phyloP scores from a whole-genome alignment of 1,140 invertebrate genomes.

The Augochlora pura region DNA sequence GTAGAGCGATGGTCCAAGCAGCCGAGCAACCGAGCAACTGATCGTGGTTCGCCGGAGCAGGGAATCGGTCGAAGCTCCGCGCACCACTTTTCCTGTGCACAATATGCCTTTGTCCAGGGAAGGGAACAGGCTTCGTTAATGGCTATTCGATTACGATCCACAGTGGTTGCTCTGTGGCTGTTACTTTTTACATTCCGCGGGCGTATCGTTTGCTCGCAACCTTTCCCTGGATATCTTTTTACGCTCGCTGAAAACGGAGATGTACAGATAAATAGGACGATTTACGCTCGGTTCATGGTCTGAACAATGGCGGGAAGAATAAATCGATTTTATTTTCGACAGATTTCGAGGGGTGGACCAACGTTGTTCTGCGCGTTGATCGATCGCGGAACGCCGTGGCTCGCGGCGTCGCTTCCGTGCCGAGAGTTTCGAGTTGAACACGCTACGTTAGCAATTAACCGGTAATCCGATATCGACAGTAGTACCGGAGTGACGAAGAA shows the following conservation, averaged over 20 bases:
- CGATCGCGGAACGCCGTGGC: background rate
- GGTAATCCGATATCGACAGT: slow-evolving; percentile 54
- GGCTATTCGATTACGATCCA: slow-evolving; percentile 20
- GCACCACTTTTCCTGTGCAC: slow-evolving; percentile 16
- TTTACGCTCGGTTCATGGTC: background rate
- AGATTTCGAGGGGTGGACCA: too few relatives aligned
- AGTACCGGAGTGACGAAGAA: slow-evolving; percentile 20
- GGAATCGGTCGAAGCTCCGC: slow-evolving; percentile 33
- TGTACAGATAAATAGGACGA: background rate
- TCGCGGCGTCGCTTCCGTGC: background rate
- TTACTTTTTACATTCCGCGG: slow-evolving; percentile 14
- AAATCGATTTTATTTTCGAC: too few relatives aligned
- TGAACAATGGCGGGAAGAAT: too few relatives aligned
- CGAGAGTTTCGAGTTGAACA: background rate
- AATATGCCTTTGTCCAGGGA: slow-evolving; percentile 39
- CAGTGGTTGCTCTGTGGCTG: slow-evolving; percentile 14
- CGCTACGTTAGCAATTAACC: slow-evolving; percentile 47
- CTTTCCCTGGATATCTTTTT: background rate
- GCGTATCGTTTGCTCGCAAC: background rate
- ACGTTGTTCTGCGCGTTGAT: too few relatives aligned
- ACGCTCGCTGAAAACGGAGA: background rate
- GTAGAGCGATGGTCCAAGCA: background rate
- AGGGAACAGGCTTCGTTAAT: background rate
- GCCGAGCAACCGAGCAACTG: background rate
- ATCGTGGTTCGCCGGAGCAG: slow-evolving; percentile 2